Evolutionary conservation across 1,140 invertebrate genomes (phyloP).

Genomic region (Trichomalopsis sarcophagae): DNA sequence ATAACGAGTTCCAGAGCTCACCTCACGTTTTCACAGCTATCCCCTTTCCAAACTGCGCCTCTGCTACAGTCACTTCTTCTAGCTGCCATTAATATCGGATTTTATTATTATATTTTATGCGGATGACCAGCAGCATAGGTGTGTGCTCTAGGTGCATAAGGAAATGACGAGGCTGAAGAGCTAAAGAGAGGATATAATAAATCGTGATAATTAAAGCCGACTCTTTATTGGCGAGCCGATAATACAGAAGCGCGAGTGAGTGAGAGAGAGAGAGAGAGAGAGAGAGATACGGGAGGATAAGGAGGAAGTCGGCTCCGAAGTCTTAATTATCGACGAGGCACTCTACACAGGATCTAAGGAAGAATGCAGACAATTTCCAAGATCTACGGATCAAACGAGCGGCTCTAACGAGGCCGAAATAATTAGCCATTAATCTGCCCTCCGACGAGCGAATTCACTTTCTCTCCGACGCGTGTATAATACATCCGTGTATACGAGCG

Average conservation of each 20-base stretch:
- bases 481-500: neutral
- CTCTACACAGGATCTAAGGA: neutral
- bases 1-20: neutral
- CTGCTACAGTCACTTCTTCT: too few relatives aligned
- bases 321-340: slow-evolving; percentile 36
- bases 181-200: neutral
- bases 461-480: neutral
- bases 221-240: neutral
- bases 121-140: too few relatives aligned
- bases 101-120: neutral
- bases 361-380: slow-evolving; percentile 41
- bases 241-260: neutral
- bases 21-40: neutral
- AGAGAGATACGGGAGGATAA: neutral
- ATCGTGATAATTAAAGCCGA: slow-evolving; percentile 1
- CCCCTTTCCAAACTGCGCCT: too few relatives aligned
- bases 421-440: slow-evolving; percentile 43
- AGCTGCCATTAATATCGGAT: neutral
- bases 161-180: neutral
- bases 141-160: neutral
- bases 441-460: neutral
- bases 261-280: neutral
- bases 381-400: slow-evolving; percentile 35
- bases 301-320: neutral
- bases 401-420: slow-evolving; percentile 21